phyloP scores from a whole-genome alignment of 1,140 invertebrate genomes.

The Hydropsyche tenuis region DNA sequence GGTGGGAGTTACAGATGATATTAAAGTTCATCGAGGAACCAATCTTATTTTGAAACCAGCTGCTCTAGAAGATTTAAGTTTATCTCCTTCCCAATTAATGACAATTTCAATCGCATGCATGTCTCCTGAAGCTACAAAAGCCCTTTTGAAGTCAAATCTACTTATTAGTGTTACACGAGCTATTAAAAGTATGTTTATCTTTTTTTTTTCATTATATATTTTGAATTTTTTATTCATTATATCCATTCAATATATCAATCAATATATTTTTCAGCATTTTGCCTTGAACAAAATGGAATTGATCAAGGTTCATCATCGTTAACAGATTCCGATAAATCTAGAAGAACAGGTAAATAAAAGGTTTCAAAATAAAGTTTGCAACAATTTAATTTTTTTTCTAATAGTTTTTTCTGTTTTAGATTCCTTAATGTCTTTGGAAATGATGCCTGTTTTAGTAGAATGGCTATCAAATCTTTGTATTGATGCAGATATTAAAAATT shows the following conservation, averaged over 20 bases:
- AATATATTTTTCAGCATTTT: slow-evolving; percentile 45
- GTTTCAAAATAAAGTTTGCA: background rate
- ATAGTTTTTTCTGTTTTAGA: slow-evolving; percentile 18
- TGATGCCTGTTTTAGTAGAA: slow-evolving; percentile 71
- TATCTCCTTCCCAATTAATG: slow-evolving; percentile 71
- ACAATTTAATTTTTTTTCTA: slow-evolving; percentile 15
- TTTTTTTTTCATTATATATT: slow-evolving; percentile 10
- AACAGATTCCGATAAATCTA: slow-evolving; percentile 45
- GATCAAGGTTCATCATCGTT: background rate
- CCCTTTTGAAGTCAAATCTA: slow-evolving; percentile 78
- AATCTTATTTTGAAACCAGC: slow-evolving; percentile 55
- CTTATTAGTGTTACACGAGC: slow-evolving; percentile 61
- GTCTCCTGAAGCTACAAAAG: slow-evolving; percentile 75
- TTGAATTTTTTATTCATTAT: slow-evolving; percentile 6
- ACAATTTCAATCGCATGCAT: slow-evolving; percentile 79
- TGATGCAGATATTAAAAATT: slow-evolving; percentile 82
- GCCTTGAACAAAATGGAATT: slow-evolving; percentile 25
- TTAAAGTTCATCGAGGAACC: slow-evolving; percentile 67
- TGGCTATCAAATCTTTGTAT: slow-evolving; percentile 82
- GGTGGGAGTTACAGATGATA: slow-evolving; percentile 73
- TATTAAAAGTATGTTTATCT: slow-evolving; percentile 51
- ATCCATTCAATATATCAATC: background rate
- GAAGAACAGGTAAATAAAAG: background rate
- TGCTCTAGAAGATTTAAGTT: slow-evolving; percentile 55
- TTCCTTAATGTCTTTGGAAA: slow-evolving; percentile 54